These are phyloP conservation scores for Unio delphinus DNA, from an alignment of 2,888 invertebrate genomes.

Conservation along the genomic window DNA sequence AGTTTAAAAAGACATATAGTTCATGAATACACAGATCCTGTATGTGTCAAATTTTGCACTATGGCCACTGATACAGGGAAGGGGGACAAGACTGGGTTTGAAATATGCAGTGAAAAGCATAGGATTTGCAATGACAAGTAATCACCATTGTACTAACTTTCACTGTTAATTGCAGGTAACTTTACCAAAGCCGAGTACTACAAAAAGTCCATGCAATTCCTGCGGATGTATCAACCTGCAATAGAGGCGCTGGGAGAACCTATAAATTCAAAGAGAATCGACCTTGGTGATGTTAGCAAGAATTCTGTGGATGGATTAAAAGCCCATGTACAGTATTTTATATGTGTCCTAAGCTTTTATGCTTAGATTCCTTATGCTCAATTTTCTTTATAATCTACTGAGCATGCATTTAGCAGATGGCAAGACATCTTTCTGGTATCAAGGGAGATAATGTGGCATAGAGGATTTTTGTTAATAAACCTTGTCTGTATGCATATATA, in stretches of 20 bases:
- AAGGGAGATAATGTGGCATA: too few species aligned
- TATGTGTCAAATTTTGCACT: too few species aligned
- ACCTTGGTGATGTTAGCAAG: conserved; percentile 17
- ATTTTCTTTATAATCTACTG: too few species aligned
- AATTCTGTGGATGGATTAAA: conserved; percentile 22
- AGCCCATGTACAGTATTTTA: conserved; percentile 20
- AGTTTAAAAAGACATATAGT: too few species aligned
- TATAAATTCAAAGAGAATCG: conserved; percentile 9
- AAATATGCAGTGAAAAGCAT: neutral
- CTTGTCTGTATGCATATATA: too few species aligned
- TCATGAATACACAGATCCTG: too few species aligned
- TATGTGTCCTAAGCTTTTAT: conserved; percentile 14
- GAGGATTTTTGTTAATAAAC: too few species aligned
- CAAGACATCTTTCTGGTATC: too few species aligned
- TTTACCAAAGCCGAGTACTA: conserved; percentile 42
- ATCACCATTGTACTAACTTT: neutral
- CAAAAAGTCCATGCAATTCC: conserved; percentile 29
- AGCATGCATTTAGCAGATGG: too few species aligned
- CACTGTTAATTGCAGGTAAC: conserved; percentile 27
- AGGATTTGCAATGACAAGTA: neutral
- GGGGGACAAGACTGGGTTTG: neutral
- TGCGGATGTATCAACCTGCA: conserved; percentile 39
- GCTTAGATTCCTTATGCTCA: too few species aligned
- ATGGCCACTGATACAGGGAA: too few species aligned
- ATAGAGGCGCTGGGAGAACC: conserved; percentile 43